Conservation (phyloP, 2,113 vertebrate genomes). For the Brachionichthys hirsutus region DNA sequence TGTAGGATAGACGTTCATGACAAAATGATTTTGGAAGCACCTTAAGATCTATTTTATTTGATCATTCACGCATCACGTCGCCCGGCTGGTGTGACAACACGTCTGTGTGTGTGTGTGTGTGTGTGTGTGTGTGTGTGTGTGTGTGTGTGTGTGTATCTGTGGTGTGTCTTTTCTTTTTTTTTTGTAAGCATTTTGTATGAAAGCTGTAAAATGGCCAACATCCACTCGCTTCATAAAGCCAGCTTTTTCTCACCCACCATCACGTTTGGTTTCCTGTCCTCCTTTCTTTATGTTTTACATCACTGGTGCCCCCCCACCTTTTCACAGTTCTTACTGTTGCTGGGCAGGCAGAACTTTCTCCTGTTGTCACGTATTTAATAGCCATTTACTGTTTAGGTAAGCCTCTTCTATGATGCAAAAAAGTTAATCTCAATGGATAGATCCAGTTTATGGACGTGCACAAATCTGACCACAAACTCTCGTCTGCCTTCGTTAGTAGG, state of each 20-base stretch:
- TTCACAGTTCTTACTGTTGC: slow-evolving; percentile 12
- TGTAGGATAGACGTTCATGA: slow-evolving; percentile 56
- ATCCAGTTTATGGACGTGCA: slow-evolving; percentile 19
- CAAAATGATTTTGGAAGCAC: slow-evolving; percentile 76
- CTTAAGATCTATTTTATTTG: slow-evolving; percentile 79
- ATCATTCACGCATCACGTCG: slow-evolving; percentile 39
- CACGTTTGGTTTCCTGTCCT: slow-evolving; percentile 58
- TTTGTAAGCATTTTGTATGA: slow-evolving; percentile 91
- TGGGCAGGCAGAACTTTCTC: slow-evolving; percentile 9
- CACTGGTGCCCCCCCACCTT: slow-evolving; percentile 35
- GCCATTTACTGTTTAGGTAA: slow-evolving; percentile 49
- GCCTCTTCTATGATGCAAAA: slow-evolving; percentile 62
- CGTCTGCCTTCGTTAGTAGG: slow-evolving; percentile 75
- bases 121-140: slow-evolving; percentile 46
- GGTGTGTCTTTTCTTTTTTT: slow-evolving; percentile 49
- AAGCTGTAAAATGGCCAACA: slow-evolving; percentile 79
- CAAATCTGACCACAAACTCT: slow-evolving; percentile 25
- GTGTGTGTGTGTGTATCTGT: slow-evolving; percentile 54
- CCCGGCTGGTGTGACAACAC: slow-evolving; percentile 48
- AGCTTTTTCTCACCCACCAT: slow-evolving; percentile 75
- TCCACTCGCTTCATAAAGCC: slow-evolving; percentile 82
- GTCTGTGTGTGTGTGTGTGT: slow-evolving; percentile 34
- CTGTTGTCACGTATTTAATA: slow-evolving; percentile 43
- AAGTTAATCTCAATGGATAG: slow-evolving; percentile 39
- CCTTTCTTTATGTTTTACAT: slow-evolving; percentile 47